Evolutionary conservation across 2,888 invertebrate genomes (phyloP).

Genomic region (Agrotis segetum): DNA sequence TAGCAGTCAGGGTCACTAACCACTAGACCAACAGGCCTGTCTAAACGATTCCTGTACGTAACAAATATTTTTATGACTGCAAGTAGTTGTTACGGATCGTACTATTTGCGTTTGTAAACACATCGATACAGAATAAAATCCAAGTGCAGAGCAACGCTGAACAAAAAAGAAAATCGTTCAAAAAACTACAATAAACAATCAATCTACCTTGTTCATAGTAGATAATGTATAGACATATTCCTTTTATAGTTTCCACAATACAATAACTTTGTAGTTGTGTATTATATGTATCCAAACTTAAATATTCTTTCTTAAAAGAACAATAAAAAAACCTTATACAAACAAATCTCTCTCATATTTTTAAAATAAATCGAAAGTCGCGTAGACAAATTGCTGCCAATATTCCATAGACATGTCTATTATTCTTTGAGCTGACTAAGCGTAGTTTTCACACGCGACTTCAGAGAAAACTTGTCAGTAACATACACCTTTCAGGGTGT

Average conservation of each 20-base stretch:
- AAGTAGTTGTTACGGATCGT: too few relatives aligned
- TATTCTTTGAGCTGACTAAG: neutral
- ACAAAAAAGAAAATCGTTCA: neutral
- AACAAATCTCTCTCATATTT: constrained; percentile 3
- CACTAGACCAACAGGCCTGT: too few relatives aligned
- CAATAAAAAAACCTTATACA: neutral
- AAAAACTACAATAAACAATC: neutral
- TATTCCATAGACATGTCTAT: constrained; percentile 11
- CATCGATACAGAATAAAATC: too few relatives aligned
- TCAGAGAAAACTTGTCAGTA: constrained; percentile 11
- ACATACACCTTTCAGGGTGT: neutral
- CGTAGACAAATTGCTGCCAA: constrained; percentile 1
- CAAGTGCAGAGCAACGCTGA: too few relatives aligned
- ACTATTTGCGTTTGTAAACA: too few relatives aligned
- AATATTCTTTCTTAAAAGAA: neutral
- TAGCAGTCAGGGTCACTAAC: too few relatives aligned
- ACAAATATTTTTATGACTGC: too few relatives aligned
- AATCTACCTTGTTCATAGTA: neutral
- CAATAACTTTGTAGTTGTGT: neutral
- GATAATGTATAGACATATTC: neutral
- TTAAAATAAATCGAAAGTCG: neutral
- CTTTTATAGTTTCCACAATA: too few relatives aligned
- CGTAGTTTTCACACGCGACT: neutral
- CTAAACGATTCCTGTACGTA: too few relatives aligned
- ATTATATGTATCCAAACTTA: neutral